These are phyloP conservation scores for Epinotia ramella DNA, from an alignment of 2,888 invertebrate species.

Conservation along the genomic window DNA sequence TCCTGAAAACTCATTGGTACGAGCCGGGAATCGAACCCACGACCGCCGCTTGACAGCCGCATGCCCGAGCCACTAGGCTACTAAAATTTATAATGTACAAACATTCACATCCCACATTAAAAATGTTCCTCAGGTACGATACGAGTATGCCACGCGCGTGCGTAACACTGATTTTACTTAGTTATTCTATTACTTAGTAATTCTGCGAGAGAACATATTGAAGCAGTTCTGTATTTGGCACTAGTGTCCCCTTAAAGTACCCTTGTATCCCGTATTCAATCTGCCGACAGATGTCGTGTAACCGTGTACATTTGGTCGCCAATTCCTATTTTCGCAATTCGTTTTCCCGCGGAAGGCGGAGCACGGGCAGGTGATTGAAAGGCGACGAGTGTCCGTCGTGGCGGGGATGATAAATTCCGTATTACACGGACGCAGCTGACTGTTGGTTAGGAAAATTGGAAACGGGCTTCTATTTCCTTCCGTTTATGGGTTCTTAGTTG, in stretches of 20 bases:
- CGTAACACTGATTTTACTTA: neutral
- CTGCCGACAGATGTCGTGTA: slow-evolving; percentile 54
- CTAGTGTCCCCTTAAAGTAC: slow-evolving; percentile 32
- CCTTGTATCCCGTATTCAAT: slow-evolving; percentile 50
- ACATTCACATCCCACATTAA: neutral
- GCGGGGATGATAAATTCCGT: slow-evolving; percentile 69
- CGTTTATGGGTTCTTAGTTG: slow-evolving; percentile 55
- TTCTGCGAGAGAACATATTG: neutral
- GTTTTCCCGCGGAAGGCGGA: slow-evolving; percentile 32
- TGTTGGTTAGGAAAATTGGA: slow-evolving; percentile 73
- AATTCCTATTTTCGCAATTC: slow-evolving; percentile 56
- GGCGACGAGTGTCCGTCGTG: slow-evolving; percentile 65
- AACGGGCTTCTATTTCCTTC: slow-evolving; percentile 59
- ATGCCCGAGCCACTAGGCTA: too few relatives aligned
- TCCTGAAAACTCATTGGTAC: too few relatives aligned
- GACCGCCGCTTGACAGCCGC: too few relatives aligned
- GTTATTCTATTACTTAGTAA: neutral
- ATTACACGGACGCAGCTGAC: slow-evolving; percentile 69
- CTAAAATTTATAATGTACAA: neutral
- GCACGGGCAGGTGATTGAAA: slow-evolving; percentile 70
- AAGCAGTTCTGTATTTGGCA: slow-evolving; percentile 20
- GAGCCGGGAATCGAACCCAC: too few relatives aligned
- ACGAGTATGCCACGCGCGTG: too few relatives aligned
- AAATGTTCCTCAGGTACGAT: neutral
- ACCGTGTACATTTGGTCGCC: slow-evolving; percentile 57